Conservation (phyloP, 2,888 invertebrate genomes). For the Daptonema setosum region DNA sequence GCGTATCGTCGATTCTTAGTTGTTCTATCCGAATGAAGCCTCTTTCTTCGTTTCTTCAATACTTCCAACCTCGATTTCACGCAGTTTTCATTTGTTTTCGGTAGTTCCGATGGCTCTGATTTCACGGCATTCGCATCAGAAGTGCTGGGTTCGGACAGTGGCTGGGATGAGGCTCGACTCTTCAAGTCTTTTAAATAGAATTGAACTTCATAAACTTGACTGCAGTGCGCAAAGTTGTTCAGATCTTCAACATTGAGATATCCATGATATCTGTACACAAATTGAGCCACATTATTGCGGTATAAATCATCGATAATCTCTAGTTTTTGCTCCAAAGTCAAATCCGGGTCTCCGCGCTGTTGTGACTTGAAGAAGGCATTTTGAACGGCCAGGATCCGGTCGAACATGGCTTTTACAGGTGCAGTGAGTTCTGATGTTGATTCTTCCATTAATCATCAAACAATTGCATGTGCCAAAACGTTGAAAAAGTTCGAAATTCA, state of each 20-base stretch:
- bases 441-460: too few relatives aligned
- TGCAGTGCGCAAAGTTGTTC: neutral
- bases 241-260: neutral
- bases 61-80: too few relatives aligned
- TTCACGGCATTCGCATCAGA: neutral
- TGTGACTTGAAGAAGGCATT: neutral
- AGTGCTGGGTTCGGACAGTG: too few relatives aligned
- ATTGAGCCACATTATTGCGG: neutral
- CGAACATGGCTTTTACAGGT: neutral
- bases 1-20: neutral
- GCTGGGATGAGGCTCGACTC: too few relatives aligned
- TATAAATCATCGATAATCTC: neutral
- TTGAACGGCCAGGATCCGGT: neutral
- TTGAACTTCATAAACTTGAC: neutral
- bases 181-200: too few relatives aligned
- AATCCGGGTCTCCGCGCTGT: neutral
- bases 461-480: too few relatives aligned
- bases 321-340: neutral
- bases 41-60: neutral
- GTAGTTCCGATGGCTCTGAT: neutral
- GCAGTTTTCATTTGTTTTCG: too few relatives aligned
- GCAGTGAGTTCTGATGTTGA: too few relatives aligned
- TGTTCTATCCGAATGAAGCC: neutral
- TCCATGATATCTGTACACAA: neutral
- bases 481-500: too few relatives aligned